Percentiles rank a stretch among this genome's conserved stretches.
Conservation (phyloP, 2,113 vertebrate genomes). For the Myotis yumanensis region DNA sequence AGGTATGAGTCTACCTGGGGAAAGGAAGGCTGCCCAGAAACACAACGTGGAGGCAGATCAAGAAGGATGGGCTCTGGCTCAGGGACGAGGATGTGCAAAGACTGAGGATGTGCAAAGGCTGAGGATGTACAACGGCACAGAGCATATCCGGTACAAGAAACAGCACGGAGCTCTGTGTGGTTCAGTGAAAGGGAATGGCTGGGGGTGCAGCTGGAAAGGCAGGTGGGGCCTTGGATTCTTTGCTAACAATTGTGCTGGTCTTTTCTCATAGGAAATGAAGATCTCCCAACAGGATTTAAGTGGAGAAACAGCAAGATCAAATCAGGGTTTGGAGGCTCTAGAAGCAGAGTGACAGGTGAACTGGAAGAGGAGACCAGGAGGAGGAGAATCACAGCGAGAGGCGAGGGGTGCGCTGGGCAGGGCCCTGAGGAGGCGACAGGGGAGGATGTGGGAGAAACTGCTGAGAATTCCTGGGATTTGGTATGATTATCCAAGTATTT, state of each 20-base stretch:
- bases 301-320: neutral
- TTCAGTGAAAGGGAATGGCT: neutral
- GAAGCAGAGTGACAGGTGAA: neutral
- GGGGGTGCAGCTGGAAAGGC: neutral
- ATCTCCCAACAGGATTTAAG: neutral
- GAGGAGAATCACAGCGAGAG: neutral
- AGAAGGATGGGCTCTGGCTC: neutral
- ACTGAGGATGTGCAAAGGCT: neutral
- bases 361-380: neutral
- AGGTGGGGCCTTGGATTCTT: neutral
- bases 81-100: too few species aligned
- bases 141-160: rapidly evolving
- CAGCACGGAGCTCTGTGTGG: neutral
- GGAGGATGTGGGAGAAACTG: neutral
- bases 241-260: neutral
- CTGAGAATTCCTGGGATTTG: neutral
- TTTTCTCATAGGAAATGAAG: neutral
- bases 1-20: neutral
- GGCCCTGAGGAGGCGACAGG: rapidly evolving
- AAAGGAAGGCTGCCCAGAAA: neutral
- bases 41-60: neutral
- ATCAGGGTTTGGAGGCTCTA: neutral
- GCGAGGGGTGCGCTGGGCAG: neutral
- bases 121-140: neutral
- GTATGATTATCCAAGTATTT: neutral